Evolutionary conservation across 2,113 vertebrate genomes (phyloP).

Genomic region (Spilogale gracilis): DNA sequence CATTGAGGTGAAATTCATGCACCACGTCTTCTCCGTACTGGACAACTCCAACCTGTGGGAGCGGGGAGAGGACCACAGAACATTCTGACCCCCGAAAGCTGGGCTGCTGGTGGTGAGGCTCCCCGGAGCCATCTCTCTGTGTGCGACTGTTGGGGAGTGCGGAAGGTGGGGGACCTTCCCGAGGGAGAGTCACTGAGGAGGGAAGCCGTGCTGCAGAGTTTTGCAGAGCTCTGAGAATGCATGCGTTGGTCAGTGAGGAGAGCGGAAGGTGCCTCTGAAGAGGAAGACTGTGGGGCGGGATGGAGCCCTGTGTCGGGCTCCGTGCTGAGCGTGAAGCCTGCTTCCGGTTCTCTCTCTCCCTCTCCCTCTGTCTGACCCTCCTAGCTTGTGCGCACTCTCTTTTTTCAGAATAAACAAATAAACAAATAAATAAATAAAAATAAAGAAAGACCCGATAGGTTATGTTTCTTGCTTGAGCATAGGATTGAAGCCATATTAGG

Average conservation of each 20-base stretch:
- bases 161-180: neutral
- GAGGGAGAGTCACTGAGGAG: neutral
- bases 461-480: fast-evolving
- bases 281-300: neutral
- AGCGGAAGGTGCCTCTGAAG: neutral
- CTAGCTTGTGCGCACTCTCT: neutral
- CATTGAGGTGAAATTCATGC: slow-evolving; percentile 95
- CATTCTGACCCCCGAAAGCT: neutral
- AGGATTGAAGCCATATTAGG: fast-evolving
- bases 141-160: neutral
- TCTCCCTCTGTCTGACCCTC: neutral
- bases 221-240: neutral
- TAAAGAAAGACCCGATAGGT: neutral
- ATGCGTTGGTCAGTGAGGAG: neutral
- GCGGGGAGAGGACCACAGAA: neutral
- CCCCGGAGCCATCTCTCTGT: neutral
- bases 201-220: neutral
- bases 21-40: slow-evolving; percentile 96
- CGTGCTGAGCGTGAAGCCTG: neutral
- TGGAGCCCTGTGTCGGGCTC: neutral
- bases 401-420: neutral
- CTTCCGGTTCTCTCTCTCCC: neutral
- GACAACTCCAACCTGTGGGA: slow-evolving; percentile 93
- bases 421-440: neutral
- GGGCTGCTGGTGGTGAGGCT: neutral